A percentile compares a stretch with the other conserved stretches of the same genome.
These are phyloP conservation scores for Noctua fimbriata DNA, from an alignment of 2,888 invertebrate species.

Conservation along the genomic window DNA sequence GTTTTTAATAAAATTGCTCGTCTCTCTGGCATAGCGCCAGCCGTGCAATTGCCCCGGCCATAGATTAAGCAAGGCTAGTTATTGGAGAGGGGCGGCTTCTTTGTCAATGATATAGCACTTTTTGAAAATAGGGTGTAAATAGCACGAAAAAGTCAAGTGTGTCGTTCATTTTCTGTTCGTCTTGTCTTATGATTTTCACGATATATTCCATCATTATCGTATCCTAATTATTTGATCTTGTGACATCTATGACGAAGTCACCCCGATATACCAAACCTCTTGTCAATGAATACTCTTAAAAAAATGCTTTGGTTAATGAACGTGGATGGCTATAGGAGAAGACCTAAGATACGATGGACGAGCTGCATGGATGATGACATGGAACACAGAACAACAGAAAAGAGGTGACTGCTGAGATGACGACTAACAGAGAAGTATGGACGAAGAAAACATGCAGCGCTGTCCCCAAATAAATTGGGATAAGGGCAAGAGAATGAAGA, in stretches of 20 bases:
- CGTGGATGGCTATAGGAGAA: neutral
- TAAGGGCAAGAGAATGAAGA: neutral
- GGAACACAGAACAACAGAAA: too few species aligned
- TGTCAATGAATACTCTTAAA: neutral
- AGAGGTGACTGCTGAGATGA: neutral
- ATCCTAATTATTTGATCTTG: neutral
- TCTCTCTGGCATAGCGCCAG: conserved; percentile 78
- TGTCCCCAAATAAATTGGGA: neutral
- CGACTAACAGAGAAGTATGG: neutral
- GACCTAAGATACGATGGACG: neutral
- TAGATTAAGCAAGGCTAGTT: conserved; percentile 53
- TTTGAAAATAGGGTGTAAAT: neutral
- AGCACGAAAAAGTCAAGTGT: neutral
- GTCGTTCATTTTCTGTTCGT: neutral
- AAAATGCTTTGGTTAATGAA: neutral
- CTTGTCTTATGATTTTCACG: neutral
- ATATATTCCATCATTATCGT: neutral
- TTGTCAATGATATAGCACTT: neutral
- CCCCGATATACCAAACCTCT: neutral
- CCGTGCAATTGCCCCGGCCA: conserved; percentile 68
- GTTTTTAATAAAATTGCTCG: conserved; percentile 80
- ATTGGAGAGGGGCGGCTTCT: conserved; percentile 38
- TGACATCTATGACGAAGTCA: neutral
- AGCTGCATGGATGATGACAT: neutral
- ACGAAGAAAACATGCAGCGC: neutral